These are phyloP conservation scores for Agrenia bidenticulata DNA, from an alignment of 2,888 invertebrate species.

Conservation along the genomic window DNA sequence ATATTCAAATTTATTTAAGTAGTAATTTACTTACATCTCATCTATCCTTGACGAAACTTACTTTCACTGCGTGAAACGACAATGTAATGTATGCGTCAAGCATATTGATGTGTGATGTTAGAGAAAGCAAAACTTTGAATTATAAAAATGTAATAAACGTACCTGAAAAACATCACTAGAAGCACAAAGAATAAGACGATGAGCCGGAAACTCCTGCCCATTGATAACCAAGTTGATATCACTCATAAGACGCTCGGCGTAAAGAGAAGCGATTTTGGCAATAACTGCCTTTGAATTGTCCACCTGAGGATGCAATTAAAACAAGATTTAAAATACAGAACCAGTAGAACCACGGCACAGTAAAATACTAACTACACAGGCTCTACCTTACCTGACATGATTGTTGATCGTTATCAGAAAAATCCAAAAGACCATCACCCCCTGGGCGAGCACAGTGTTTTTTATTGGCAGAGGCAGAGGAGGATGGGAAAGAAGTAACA, in stretches of 20 bases:
- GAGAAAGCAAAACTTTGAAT: not conserved
- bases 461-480: not conserved
- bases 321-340: conserved; percentile 1
- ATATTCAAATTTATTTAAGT: no score
- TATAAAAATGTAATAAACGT: conserved; percentile 38
- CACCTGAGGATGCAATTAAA: conserved; percentile 63
- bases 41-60: no score
- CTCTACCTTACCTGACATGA: conserved; percentile 35
- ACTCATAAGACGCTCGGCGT: conserved; percentile 83
- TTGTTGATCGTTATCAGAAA: conserved; percentile 17
- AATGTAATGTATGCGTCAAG: no score
- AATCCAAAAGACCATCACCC: not conserved
- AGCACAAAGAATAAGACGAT: conserved; percentile 86
- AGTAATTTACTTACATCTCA: no score
- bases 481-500: no score
- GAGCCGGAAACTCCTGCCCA: conserved; percentile 78
- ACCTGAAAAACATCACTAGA: conserved; percentile 95
- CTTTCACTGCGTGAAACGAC: no score
- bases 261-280: conserved; percentile 77
- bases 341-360: no score
- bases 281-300: conserved; percentile 81
- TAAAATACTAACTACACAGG: no score
- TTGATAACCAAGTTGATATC: conserved; percentile 84
- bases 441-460: not conserved
- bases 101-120: no score